Evolutionary conservation across 1,140 invertebrate species (phyloP).

Genomic region (Phymorhynchus buccinoides): DNA sequence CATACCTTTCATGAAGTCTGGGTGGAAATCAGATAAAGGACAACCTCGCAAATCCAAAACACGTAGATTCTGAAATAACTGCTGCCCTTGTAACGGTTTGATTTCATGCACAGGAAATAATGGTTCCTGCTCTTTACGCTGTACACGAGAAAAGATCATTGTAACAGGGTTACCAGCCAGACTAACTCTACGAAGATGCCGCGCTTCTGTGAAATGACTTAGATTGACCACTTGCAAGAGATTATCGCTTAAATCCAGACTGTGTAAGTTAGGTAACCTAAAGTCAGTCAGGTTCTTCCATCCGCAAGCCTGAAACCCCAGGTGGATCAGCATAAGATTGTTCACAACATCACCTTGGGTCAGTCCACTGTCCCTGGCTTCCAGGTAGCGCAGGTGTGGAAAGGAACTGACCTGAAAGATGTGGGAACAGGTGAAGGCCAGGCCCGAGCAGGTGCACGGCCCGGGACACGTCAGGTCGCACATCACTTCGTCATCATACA

Average conservation of each 20-base stretch:
- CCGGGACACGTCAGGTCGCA: constrained; percentile 34
- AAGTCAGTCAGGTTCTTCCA: neutral
- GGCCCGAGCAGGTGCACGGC: constrained; percentile 13
- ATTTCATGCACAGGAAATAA: too few relatives aligned
- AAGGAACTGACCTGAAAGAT: neutral
- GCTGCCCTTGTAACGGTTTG: neutral
- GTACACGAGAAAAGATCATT: too few relatives aligned
- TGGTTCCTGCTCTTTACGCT: too few relatives aligned
- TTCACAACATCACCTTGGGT: neutral
- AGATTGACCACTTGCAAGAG: too few relatives aligned
- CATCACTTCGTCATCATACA: constrained; percentile 36
- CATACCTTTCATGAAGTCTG: neutral
- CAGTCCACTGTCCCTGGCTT: neutral
- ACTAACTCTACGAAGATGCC: neutral
- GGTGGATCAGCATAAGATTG: neutral
- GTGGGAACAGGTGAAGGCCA: constrained; percentile 13
- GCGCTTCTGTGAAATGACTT: neutral
- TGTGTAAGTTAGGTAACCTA: neutral
- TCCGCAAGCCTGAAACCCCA: neutral
- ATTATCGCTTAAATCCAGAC: neutral
- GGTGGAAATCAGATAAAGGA: neutral
- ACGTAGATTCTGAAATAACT: neutral
- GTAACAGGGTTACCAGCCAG: neutral
- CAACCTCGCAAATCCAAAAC: neutral
- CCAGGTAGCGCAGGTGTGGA: constrained; percentile 17